Evolutionary conservation across 1,140 invertebrate species (phyloP), one percentile per base, ranked within the genome.

Genomic region (Cyclargus thomasi): DNA sequence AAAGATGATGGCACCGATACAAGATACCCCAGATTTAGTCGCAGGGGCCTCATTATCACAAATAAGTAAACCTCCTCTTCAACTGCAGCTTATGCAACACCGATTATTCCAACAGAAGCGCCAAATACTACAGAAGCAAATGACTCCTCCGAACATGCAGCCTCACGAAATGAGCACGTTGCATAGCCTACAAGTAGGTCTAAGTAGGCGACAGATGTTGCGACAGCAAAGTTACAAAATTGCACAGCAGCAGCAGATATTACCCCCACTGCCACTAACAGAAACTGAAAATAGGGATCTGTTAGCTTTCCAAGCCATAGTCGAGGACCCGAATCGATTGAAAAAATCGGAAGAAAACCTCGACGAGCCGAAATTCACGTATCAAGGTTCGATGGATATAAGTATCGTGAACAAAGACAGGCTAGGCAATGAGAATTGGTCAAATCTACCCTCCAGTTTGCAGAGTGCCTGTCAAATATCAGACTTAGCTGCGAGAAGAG

Each of bases 171-270:
- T 90, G 67, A 82, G 79, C 65, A 64, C 80, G 1, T 75, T 91
- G 14, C 90, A 91, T 67, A 83, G 80, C 11, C 72, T 91, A 63
- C 91, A 89, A 76, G 83, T 91, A 16, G 91, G 93, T 10, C 80
- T 94, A 7, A 91, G 92, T 65, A 88, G 94, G 20, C 90, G 94
- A 62, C 94, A 95, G 71, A 94, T 96, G 91, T 91, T 96, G 17
- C 83, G 95, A 0, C 95, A 96, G 75, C 94, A 95, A 65, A 96
- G 95, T 57, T 96, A 96, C 81, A 96, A 96, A 78, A 93, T 95
- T 67, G 94, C 95, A 36, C 95, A 96, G 83, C 94, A 95, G 79
- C 94, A 95, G 79, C 92, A 94, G 75, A 91, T 95, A 71, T 83
- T 94, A 17, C 92, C 93, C 1, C 92, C 93, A 0, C 79, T 92